Percentiles rank a stretch among this genome's conserved stretches.
Conservation (phyloP, 1,140 invertebrate genomes). For the Drosophila nebulosa region DNA sequence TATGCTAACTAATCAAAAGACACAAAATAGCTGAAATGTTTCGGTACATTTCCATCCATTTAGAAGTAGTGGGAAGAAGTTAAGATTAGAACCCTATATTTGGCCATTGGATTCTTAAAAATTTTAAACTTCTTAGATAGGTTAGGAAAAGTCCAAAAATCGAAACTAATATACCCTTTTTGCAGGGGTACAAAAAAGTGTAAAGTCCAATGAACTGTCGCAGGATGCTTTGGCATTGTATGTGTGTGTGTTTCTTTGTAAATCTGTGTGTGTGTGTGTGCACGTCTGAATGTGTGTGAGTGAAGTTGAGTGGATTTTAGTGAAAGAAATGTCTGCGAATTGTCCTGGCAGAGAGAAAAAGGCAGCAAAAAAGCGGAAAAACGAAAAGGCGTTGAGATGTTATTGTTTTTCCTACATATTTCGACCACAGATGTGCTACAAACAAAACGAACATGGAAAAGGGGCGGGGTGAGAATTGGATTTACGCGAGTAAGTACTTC, state of each 20-base stretch:
- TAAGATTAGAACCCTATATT: too few relatives aligned
- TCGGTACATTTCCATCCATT: too few relatives aligned
- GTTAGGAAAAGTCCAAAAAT: too few relatives aligned
- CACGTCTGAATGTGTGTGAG: constrained; percentile 22
- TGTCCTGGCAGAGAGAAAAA: constrained; percentile 2
- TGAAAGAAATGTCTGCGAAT: constrained; percentile 44
- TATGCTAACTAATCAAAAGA: not conserved
- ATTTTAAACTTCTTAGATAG: too few relatives aligned
- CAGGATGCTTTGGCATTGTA: constrained; percentile 24
- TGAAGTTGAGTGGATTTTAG: constrained; percentile 64
- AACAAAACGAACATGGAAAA: too few relatives aligned
- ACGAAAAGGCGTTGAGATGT: constrained; percentile 25
- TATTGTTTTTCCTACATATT: constrained; percentile 39
- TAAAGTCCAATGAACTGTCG: constrained; percentile 73
- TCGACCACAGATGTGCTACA: not conserved
- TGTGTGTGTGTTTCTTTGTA: constrained; percentile 1
- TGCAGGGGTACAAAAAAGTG: constrained; percentile 33
- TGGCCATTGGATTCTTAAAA: too few relatives aligned
- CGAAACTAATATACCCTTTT: not conserved
- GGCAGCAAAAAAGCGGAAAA: constrained; percentile 20
- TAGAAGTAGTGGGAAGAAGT: too few relatives aligned
- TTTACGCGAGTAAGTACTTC: not conserved
- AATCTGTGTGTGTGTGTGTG: not conserved
- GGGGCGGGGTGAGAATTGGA: not conserved
- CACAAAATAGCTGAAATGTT: too few relatives aligned